A percentile compares a stretch with the other conserved stretches of the same genome.
Evolutionary conservation across 2,113 vertebrate genomes (phyloP).

Genomic region (Cebus imitator): DNA sequence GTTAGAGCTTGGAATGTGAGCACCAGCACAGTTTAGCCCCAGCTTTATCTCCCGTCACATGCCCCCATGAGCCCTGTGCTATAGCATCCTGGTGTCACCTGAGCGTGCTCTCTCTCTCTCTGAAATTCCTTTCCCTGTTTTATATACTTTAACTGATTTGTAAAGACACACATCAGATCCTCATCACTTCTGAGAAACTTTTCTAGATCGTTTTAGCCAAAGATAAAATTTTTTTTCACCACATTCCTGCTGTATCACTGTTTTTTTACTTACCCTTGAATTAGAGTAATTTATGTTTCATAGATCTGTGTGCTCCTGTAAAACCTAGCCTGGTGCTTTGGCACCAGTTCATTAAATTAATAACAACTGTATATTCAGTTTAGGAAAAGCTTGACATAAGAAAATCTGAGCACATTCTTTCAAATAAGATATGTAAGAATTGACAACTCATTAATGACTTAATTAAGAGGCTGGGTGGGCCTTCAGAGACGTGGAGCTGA

Average conservation of each 20-base stretch:
- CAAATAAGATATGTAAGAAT: conserved; percentile 23
- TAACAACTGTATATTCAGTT: neutral
- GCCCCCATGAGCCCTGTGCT: neutral
- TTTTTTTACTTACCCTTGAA: neutral
- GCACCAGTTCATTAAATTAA: conserved; percentile 19
- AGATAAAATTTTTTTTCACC: neutral
- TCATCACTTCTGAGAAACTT: neutral
- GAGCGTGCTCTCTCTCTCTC: neutral
- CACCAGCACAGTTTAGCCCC: neutral
- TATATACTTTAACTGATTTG: neutral
- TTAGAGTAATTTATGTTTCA: neutral
- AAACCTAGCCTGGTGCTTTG: neutral
- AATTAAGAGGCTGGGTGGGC: neutral
- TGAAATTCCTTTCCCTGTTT: neutral
- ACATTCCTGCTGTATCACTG: neutral
- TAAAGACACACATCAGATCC: neutral
- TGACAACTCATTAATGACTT: neutral
- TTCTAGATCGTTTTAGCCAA: neutral
- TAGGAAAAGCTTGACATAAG: neutral
- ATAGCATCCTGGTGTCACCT: neutral
- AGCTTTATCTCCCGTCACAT: neutral
- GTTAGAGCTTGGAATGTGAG: neutral
- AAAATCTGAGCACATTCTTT: conserved; percentile 1
- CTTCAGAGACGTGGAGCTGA: neutral
- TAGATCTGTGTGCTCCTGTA: neutral